phyloP scores from a whole-genome alignment of 2,888 invertebrate species.

The Strigamia maritima region DNA sequence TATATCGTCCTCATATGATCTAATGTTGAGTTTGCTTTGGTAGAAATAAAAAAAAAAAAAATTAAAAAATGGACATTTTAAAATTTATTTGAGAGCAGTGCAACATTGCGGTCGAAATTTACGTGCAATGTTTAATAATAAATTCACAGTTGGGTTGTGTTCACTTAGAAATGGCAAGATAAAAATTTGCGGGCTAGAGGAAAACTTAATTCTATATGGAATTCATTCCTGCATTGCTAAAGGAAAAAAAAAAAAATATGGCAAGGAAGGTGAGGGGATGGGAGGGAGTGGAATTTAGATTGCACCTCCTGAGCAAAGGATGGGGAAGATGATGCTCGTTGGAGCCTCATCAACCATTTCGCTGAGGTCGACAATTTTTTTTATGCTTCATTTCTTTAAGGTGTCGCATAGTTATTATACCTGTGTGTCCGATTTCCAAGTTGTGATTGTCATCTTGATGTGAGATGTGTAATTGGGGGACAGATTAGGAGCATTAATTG shows the following conservation, averaged over 20 bases:
- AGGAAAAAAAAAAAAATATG: background rate
- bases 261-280: background rate
- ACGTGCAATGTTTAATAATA: background rate
- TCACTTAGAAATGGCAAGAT: background rate
- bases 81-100: background rate
- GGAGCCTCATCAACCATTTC: slow-evolving; percentile 4
- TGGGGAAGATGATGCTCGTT: background rate
- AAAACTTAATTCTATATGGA: slow-evolving; percentile 4
- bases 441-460: background rate
- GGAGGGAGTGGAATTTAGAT: background rate
- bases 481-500: background rate
- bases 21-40: background rate
- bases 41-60: background rate
- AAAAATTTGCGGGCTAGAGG: background rate
- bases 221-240: slow-evolving; percentile 4
- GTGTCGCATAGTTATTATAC: background rate
- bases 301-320: slow-evolving; percentile 4
- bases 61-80: background rate
- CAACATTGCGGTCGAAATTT: background rate
- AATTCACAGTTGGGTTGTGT: background rate
- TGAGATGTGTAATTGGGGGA: background rate
- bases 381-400: slow-evolving; percentile 4
- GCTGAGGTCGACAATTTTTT: slow-evolving; percentile 2
- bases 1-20: background rate
- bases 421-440: background rate